Evolutionary conservation across 2,888 invertebrate species (phyloP), one percentile per base, ranked within the genome.

Genomic region (Scaeva pyrastri): DNA sequence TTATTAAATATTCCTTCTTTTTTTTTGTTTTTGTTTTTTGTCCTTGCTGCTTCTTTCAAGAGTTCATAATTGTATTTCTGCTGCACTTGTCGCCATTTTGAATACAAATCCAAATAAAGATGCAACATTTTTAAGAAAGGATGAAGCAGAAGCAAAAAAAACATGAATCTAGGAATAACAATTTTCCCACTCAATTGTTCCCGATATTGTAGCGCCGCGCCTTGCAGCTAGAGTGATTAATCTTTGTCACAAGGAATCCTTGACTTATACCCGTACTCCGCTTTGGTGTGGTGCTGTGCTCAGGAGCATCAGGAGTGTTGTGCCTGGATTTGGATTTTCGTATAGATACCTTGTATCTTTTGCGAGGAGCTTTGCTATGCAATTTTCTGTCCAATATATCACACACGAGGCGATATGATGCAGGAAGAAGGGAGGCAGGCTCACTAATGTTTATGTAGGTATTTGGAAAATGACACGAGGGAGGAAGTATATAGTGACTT

Each of bases 221-320:
- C n/a, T n/a, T n/a, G n/a, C n/a, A n/a, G n/a, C n/a, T n/a, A 77
- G 50, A 81, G 82, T 82, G 86, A 86, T 86, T 86, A 82, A 86
- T 86, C 86, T 82, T 39, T 78, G 86, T 82, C 86, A 82, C 74
- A 74, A 52, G 66, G 77, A 77, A 81, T 86, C 82, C 82, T 86
- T 86, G 82, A 82, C 74, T 81, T 71, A 58, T 64, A 50, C 52
- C 23, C 23, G 7, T 14, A 50, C 52, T 7, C 31, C 31, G 6
- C 8, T 31, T 31, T 31, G 31, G 31, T 31, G 31, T 31, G 26
- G 7, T 26, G 26, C 26, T 26, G 4, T 26, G 31, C 31, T 31
- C 6, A 0, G 2, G 52, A 36, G 23, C 0, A 19, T 16, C 6
- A 55, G 12, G n/a, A 48, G 68, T 56, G 31, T 41, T 48, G 23